Conservation (phyloP, 2,797 vertebrate genomes). For the Eospalax fontanierii region DNA sequence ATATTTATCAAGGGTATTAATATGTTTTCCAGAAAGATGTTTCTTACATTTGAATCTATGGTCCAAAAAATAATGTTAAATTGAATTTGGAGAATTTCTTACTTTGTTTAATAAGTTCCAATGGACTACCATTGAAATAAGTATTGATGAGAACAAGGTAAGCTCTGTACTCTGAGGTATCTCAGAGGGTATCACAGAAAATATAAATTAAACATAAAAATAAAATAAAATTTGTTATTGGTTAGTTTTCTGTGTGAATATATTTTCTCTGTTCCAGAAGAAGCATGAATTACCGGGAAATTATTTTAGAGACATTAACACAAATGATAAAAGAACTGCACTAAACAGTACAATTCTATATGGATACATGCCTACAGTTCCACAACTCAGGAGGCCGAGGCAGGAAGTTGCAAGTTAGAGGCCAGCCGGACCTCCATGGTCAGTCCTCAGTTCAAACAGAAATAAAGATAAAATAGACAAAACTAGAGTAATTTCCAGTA, state of each 20-base stretch:
- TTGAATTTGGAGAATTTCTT: background rate
- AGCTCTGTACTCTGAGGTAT: background rate
- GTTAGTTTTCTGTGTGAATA: constrained; percentile 58
- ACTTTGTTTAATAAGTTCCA: constrained; percentile 42
- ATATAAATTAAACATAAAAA: no score
- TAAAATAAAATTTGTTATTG: constrained; percentile 18
- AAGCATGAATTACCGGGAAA: constrained; percentile 49
- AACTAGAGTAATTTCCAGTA: background rate
- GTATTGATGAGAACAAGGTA: background rate
- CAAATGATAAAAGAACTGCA: constrained; percentile 63
- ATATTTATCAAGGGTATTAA: background rate
- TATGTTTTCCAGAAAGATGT: constrained; percentile 15
- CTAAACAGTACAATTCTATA: background rate
- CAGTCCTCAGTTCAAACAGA: background rate
- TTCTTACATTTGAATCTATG: constrained; percentile 5
- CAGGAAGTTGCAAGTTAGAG: background rate
- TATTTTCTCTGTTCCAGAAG: constrained; percentile 70
- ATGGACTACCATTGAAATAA: constrained; percentile 2
- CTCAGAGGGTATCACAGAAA: background rate
- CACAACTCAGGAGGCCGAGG: background rate
- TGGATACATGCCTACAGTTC: background rate
- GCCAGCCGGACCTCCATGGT: no score
- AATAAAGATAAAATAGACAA: background rate
- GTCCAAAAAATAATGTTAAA: constrained; percentile 45
- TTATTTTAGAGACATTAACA: background rate